Percentiles rank a stretch among this genome's conserved stretches.
phyloP scores from a whole-genome alignment of 2,797 vertebrate species.

The Hipposideros larvatus region DNA sequence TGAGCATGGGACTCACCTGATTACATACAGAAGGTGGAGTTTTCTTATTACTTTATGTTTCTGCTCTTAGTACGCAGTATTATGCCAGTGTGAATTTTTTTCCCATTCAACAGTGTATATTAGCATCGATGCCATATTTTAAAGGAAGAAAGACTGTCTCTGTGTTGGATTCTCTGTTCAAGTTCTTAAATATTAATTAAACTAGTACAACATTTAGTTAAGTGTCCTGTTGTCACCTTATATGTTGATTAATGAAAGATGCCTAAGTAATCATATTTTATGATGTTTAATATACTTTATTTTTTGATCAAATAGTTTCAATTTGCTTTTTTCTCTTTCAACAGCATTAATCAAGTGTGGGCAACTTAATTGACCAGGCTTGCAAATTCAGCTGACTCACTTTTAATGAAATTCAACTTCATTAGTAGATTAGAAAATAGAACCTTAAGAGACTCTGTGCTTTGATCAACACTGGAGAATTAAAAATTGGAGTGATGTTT shows the following conservation, averaged over 20 bases:
- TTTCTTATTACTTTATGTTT: background rate
- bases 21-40: background rate
- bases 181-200: conserved; percentile 53
- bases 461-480: conserved; percentile 58
- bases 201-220: conserved; percentile 32
- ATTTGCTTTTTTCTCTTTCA: background rate
- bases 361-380: conserved; percentile 29
- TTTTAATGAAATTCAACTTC: conserved; percentile 57
- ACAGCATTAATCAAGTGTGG: background rate
- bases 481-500: background rate
- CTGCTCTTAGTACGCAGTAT: background rate
- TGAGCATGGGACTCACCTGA: background rate
- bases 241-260: conserved; percentile 47
- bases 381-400: background rate
- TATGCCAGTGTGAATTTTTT: background rate
- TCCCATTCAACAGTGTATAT: background rate
- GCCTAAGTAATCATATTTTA: conserved; percentile 30
- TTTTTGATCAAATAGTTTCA: conserved; percentile 31
- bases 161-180: conserved; percentile 36
- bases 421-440: conserved; percentile 39
- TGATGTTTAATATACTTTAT: conserved; percentile 45
- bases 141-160: background rate
- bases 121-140: conserved; percentile 40
- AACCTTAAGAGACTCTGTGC: background rate
- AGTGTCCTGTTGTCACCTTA: background rate